Evolutionary conservation across 2,888 invertebrate genomes (phyloP), one percentile per base, ranked within the genome.

Genomic region (Alloscopus bannaensis): DNA sequence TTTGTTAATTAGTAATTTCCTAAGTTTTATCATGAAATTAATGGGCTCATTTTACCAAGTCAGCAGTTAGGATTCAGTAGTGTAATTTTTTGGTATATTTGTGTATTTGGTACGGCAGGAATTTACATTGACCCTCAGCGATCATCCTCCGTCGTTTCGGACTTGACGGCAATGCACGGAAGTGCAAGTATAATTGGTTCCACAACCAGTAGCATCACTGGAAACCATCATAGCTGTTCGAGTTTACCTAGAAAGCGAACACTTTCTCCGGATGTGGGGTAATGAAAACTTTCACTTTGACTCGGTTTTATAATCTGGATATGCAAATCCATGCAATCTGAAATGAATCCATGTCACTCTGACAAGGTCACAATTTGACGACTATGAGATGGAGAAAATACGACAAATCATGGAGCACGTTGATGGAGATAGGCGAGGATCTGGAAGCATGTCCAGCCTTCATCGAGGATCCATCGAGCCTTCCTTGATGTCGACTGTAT

Each of bases 401-500:
- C 45, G 75, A 8, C 29, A 47, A n/a, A 16, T 80, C 4, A 75
- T 80, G 73, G 62, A 29, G 3, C 68, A 72, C 24, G 59, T 65
- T 3, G 80, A 80, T 22, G 75, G 75, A 8, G 80, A 75, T 8
- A n/a, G 73, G n/a, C 50, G 77, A 16, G 31, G 45, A 20, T 75
- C 80, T 2, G 69, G 68, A 45, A 60, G 72, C 28, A 69, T 72
- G n/a, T 52, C 31, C 4, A 55, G 57, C 40, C 68, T 73, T 62
- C 70, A 80, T n/a, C 20, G 80, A 22, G 80, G 71, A 3, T 75
- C 75, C 13, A 76, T 80, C 29, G 80, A 80, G 11, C 80, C 80
- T n/a, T 71, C 75, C 13, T n/a, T 80, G 20, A 80, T 80, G 80
- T 80, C 80, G 2, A 76, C 75, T 2, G 80, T 80, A 13, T 80